These are phyloP conservation scores for Gonioctena quinquepunctata DNA, from an alignment of 1,140 invertebrate genomes.

Conservation along the genomic window DNA sequence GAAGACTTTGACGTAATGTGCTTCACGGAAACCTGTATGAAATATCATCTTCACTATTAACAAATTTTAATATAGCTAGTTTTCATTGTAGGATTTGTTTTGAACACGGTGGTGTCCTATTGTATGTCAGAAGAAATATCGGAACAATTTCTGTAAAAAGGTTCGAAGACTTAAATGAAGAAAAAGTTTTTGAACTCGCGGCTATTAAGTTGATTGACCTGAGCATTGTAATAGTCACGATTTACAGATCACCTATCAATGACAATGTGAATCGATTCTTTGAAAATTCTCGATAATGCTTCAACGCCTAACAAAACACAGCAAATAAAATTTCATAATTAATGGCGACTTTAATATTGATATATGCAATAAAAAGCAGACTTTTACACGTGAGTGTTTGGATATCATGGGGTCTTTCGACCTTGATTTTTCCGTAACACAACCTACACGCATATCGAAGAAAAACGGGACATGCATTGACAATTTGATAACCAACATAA, in stretches of 20 bases:
- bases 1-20: not conserved
- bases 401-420: too few relatives aligned
- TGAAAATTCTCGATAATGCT: conserved; percentile 1
- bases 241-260: not conserved
- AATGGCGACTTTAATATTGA: too few relatives aligned
- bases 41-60: not conserved
- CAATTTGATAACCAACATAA: too few relatives aligned
- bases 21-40: conserved; percentile 1
- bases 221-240: not conserved
- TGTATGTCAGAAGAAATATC: not conserved
- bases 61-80: not conserved
- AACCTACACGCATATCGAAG: too few relatives aligned
- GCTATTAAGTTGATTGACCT: not conserved
- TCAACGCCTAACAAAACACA: not conserved
- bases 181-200: not conserved
- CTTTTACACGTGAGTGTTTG: too few relatives aligned
- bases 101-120: not conserved
- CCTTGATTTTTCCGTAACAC: too few relatives aligned
- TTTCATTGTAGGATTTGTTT: not conserved
- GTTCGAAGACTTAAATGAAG: not conserved
- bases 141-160: not conserved
- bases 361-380: too few relatives aligned
- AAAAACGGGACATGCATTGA: too few relatives aligned
- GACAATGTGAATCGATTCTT: not conserved
- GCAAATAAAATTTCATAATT: not conserved